These are phyloP conservation scores for Nothocercus nigrocapillus DNA, from an alignment of 2,113 vertebrate species.

Conservation along the genomic window DNA sequence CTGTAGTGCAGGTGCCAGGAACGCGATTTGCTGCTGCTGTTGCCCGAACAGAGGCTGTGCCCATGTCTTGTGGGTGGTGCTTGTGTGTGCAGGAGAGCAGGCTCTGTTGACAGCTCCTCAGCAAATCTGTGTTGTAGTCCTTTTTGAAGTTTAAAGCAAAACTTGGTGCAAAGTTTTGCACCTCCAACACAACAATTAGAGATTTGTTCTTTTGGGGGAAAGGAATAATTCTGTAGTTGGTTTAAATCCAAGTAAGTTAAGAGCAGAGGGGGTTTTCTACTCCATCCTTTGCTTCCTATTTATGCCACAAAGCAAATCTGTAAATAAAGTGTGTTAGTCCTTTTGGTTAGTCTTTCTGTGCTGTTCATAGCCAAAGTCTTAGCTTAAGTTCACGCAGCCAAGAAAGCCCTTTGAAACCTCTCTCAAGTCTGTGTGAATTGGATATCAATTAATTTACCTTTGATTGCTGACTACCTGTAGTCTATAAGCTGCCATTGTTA, in stretches of 20 bases:
- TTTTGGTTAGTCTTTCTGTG: neutral
- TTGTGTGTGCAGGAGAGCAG: fast-evolving
- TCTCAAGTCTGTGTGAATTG: slow-evolving; percentile 2
- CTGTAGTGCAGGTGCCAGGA: neutral
- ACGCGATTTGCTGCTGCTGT: neutral
- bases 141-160: neutral
- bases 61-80: fast-evolving
- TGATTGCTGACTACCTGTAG: neutral
- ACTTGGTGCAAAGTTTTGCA: neutral
- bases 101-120: fast-evolving
- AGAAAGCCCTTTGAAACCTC: neutral
- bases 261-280: neutral
- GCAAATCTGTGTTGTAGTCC: neutral
- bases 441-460: slow-evolving; percentile 28
- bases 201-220: neutral
- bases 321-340: neutral
- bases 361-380: neutral
- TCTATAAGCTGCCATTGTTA: neutral
- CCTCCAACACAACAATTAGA: neutral
- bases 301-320: fast-evolving
- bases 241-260: neutral
- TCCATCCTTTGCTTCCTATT: neutral
- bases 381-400: neutral
- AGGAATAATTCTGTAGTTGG: neutral
- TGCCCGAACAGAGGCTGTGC: neutral